These are phyloP conservation scores for Jordanella pulchra DNA, from an alignment of 2,797 vertebrate species.

Conservation along the genomic window DNA sequence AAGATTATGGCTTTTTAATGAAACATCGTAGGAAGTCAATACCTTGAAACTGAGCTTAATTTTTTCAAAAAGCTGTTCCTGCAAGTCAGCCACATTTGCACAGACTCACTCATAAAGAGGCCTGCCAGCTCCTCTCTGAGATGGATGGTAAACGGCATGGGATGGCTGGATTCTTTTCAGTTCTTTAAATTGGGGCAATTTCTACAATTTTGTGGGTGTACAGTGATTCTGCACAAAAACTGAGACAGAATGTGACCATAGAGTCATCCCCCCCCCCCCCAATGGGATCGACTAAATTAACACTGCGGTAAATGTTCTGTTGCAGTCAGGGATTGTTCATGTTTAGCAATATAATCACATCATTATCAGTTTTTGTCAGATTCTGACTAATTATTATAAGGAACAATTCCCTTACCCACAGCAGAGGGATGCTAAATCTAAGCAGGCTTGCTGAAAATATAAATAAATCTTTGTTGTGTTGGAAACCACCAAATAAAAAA, in stretches of 20 bases:
- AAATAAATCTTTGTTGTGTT: neutral
- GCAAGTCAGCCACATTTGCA: conserved; percentile 24
- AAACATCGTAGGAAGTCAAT: conserved; percentile 23
- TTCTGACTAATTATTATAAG: neutral
- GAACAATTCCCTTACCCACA: neutral
- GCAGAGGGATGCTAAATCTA: neutral
- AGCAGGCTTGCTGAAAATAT: neutral
- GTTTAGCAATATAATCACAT: neutral
- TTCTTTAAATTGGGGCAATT: conserved; percentile 58
- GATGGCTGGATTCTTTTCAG: conserved; percentile 40
- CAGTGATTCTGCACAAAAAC: conserved; percentile 57
- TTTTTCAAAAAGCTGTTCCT: conserved; percentile 28
- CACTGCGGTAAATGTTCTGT: neutral
- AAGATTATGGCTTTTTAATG: conserved; percentile 22
- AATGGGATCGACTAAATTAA: neutral
- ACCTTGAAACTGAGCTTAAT: conserved; percentile 47
- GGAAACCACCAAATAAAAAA: neutral
- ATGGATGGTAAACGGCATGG: conserved; percentile 37
- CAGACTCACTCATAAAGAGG: neutral
- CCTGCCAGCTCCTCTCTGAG: conserved; percentile 36
- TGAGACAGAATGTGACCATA: conserved; percentile 45
- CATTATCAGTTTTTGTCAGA: neutral
- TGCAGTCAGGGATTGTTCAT: neutral
- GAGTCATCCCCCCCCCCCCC: conserved; percentile 8
- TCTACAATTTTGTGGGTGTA: conserved; percentile 38